Evolutionary conservation across 2,113 vertebrate genomes (phyloP).

Genomic region (Dinomys branickii): DNA sequence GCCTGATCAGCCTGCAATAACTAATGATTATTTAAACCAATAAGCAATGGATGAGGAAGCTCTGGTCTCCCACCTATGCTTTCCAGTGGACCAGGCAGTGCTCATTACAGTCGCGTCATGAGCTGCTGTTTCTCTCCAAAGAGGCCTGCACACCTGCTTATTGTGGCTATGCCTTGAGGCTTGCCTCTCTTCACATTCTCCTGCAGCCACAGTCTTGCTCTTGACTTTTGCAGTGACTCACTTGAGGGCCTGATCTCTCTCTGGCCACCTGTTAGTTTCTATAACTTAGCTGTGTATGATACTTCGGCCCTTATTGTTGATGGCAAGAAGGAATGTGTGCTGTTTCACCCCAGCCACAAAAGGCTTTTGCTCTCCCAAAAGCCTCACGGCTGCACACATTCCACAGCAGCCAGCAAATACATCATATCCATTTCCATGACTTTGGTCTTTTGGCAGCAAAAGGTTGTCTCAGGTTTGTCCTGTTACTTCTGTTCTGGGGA

Average conservation of each 20-base stretch:
- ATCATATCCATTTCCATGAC: background rate
- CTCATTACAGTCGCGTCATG: background rate
- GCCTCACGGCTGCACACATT: background rate
- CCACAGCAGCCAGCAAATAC: background rate
- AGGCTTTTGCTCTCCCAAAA: background rate
- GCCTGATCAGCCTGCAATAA: too few species aligned
- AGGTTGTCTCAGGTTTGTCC: background rate
- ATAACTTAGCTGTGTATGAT: background rate
- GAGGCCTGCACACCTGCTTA: background rate
- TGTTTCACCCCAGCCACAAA: background rate
- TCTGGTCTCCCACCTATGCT: background rate
- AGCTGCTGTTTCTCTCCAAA: background rate
- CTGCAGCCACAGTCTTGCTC: background rate
- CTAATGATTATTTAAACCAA: too few species aligned
- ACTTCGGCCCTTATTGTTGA: background rate
- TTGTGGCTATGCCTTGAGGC: too few species aligned
- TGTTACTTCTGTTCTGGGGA: background rate
- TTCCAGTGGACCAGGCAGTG: background rate
- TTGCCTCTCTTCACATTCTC: background rate
- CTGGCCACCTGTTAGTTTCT: background rate
- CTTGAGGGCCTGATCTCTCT: background rate
- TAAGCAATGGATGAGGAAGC: background rate
- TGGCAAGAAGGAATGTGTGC: background rate
- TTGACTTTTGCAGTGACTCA: background rate
- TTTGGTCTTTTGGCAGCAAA: background rate